Evolutionary conservation across 2,888 invertebrate genomes (phyloP), one percentile per base, ranked within the genome.

Genomic region (Melangyna quadrimaculata): DNA sequence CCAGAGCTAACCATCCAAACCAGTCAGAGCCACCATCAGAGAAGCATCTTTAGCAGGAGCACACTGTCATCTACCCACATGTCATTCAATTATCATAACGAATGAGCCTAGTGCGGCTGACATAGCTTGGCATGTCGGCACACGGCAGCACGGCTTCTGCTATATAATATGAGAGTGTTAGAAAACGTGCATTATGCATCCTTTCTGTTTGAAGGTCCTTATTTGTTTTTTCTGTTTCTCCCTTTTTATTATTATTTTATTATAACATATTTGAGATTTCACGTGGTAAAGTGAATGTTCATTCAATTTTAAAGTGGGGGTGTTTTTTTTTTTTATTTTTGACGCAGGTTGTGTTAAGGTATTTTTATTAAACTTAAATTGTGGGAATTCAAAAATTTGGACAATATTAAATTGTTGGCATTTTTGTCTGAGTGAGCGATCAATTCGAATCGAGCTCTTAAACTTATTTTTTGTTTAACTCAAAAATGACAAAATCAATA

Each of bases 71-170:
- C 45, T 48, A 67, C 40, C 48, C 75, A 86, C 71, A 79, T 61
- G 65, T 77, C 77, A 77, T 81, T 86, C 77, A 81, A 86, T 86
- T 86, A 86, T 81, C 86, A 86, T 86, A 86, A 86, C 81, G 77
- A 77, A 86, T 84, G 84, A 84, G 84, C 84, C 80, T 84, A 80
- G 75, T 51, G 51, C n/a, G 67, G 67, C 32, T 51, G 67, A 35
- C 51, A 24, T 48, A 29, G 19, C 27, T 32, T 43, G 40, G 59
- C 59, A 59, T 59, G 35, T 22, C 32, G 3, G 32, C 29, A 55
- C 32, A 29, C 32, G 19, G 32, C 35, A 35, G 32, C 35, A 35
- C 35, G 3, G n/a, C 17, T n/a, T 19, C 14, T 7, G 10, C 17
- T 22, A 43, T n/a, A n/a, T n/a, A n/a, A n/a, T n/a, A n/a, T n/a